Evolutionary conservation across 2,797 vertebrate species (phyloP), one percentile per base, ranked within the genome.

Genomic region (Vireo griseus): DNA sequence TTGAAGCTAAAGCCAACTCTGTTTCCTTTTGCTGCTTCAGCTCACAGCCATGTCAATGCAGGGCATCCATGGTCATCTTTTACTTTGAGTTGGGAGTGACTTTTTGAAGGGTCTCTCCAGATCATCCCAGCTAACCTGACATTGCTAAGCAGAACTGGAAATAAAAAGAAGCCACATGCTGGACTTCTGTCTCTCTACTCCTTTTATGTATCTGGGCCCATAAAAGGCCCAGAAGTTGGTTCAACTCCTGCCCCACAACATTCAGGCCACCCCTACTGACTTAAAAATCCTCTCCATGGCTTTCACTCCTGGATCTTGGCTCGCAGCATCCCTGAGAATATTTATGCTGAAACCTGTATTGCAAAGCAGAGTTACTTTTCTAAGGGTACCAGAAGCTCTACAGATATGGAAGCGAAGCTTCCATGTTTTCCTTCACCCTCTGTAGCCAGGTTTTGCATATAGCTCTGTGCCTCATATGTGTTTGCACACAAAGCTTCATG

Each of bases 401-500:
- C 47, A 69, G 92, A 48, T 58, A 55, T 0, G 1, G 39, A 68
- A 85, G 37, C 40, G 86, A 25, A 78, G 71, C 37, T 84, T 44
- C 59, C 81, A 55, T 48, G 6, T 63, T 86, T 93, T 55, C 48
- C 74, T 94, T 88, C 77, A 76, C 31, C 31, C 59, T 75, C 76
- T 88, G 51, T 13, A 76, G 80, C 59, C 89, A 82, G 84, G 79
- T 94, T 85, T 93, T 86, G 29, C 74, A 61, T 62, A 52, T 35
- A 82, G 59, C 84, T 85, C 71, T 22, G 55, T 82, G 84, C 55
- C 61, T 90, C 1, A 1, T 61, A 26, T 76, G 77, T 35, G 5
- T 93, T 66, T 82, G 67, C 72, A 75, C 86, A 86, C 91, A 87
- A 87, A 93, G 74, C 81, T 88, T 87, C 92, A 79, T 93, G 77